Evolutionary conservation across 2,888 invertebrate genomes (phyloP).

Genomic region (Erebia ligea): DNA sequence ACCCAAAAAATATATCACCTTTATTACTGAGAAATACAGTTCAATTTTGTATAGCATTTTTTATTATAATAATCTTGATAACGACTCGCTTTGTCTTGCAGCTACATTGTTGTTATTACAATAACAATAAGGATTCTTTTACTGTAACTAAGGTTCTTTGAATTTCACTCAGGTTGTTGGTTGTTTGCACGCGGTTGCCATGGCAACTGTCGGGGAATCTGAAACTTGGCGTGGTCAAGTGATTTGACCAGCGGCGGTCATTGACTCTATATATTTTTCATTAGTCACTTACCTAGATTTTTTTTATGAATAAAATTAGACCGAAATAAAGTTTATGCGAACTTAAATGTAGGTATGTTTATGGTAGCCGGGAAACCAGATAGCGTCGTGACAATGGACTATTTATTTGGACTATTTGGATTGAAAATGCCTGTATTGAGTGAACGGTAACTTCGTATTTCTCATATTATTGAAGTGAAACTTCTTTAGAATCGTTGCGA

Average conservation of each 20-base stretch:
- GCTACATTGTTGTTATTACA: neutral
- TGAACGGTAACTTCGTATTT: too few relatives aligned
- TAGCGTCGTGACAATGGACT: too few relatives aligned
- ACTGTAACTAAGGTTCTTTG: neutral
- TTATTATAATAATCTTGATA: neutral
- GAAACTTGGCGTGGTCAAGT: constrained; percentile 55
- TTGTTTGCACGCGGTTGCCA: constrained; percentile 64
- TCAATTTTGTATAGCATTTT: neutral
- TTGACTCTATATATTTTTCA: constrained; percentile 52
- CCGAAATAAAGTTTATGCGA: too few relatives aligned
- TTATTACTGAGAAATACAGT: neutral
- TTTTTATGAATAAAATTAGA: neutral
- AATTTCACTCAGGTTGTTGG: constrained; percentile 32
- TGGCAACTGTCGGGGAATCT: constrained; percentile 74
- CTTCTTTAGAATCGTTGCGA: too few relatives aligned
- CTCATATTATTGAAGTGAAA: too few relatives aligned
- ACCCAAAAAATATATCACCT: constrained; percentile 5
- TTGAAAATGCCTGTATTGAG: too few relatives aligned
- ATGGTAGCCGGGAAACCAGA: too few relatives aligned
- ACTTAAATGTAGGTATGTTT: too few relatives aligned
- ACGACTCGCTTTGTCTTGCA: neutral
- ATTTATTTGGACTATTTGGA: too few relatives aligned
- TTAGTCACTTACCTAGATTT: constrained; percentile 34
- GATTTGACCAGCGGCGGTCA: constrained; percentile 57
- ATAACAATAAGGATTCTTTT: neutral